A percentile compares a stretch with the other conserved stretches of the same genome.
Conservation (phyloP, 2,888 invertebrate genomes). For the Gasteruption jaculator region DNA sequence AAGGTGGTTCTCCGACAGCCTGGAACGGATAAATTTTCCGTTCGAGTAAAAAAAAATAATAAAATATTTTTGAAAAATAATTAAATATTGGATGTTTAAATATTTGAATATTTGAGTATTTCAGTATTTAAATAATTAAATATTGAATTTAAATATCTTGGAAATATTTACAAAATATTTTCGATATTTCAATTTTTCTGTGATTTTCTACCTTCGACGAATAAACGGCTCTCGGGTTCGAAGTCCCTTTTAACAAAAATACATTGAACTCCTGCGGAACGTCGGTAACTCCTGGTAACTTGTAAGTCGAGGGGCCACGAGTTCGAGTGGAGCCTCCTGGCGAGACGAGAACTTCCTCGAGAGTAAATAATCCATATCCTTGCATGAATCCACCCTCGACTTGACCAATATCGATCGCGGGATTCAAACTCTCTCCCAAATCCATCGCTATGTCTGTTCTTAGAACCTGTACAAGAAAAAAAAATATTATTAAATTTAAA, state of each 20-base stretch:
- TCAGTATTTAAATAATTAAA: not conserved
- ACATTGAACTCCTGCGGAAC: constrained; percentile 88
- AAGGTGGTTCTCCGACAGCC: constrained; percentile 92
- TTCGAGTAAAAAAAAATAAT: constrained; percentile 32
- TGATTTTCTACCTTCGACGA: constrained; percentile 74
- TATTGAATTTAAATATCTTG: too few species aligned
- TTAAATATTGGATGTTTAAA: constrained; percentile 1
- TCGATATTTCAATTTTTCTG: too few species aligned
- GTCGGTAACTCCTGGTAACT: constrained; percentile 85
- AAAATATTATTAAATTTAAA: constrained; percentile 1
- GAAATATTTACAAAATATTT: too few species aligned
- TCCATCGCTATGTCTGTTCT: constrained; percentile 93
- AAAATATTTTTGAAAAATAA: too few species aligned
- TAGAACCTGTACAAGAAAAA: constrained; percentile 56
- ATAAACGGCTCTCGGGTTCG: constrained; percentile 84
- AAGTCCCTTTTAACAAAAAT: constrained; percentile 76
- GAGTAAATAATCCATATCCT: constrained; percentile 83
- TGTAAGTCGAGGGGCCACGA: constrained; percentile 86
- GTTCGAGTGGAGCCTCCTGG: constrained; percentile 74
- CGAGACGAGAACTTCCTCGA: constrained; percentile 83
- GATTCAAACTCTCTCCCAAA: constrained; percentile 86
- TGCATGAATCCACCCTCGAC: constrained; percentile 91
- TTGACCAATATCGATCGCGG: constrained; percentile 92
- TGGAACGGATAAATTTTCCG: constrained; percentile 54
- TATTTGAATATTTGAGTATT: constrained; percentile 1